These are phyloP conservation scores for Galaxias olidus DNA, from an alignment of 2,797 vertebrate genomes.

Conservation along the genomic window DNA sequence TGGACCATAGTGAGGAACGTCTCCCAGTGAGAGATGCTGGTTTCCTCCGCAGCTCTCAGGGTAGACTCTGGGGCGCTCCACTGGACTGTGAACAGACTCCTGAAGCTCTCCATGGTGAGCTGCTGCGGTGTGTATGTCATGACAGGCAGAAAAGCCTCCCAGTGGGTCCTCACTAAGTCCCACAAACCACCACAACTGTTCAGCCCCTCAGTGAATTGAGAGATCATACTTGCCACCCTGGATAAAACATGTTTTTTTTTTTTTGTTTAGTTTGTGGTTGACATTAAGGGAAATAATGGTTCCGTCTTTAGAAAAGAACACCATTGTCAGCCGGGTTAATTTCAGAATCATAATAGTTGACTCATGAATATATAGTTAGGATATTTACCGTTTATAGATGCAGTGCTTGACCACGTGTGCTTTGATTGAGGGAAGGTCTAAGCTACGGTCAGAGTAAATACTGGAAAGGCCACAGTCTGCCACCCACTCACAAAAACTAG, in stretches of 20 bases:
- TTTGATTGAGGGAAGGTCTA: conserved; percentile 58
- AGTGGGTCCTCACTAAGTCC: conserved; percentile 57
- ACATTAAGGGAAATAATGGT: background rate
- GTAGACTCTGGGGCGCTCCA: conserved; percentile 47
- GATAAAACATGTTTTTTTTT: too few relatives aligned
- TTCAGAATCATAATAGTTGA: too few relatives aligned
- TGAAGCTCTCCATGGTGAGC: conserved; percentile 50
- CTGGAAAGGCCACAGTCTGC: conserved; percentile 58
- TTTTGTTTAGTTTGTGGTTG: too few relatives aligned
- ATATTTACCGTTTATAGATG: conserved; percentile 57
- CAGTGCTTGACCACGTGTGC: conserved; percentile 56
- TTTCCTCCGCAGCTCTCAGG: conserved; percentile 53
- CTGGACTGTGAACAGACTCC: conserved; percentile 53
- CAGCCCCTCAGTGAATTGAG: conserved; percentile 67
- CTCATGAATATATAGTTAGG: background rate
- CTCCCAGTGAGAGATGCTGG: conserved; percentile 58
- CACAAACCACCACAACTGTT: conserved; percentile 71
- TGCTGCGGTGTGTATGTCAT: conserved; percentile 52
- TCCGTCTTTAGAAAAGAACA: conserved; percentile 20
- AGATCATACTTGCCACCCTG: conserved; percentile 68
- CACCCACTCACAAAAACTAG: conserved; percentile 61
- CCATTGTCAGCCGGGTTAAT: too few relatives aligned
- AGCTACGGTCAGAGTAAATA: conserved; percentile 42
- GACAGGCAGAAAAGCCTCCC: conserved; percentile 57
- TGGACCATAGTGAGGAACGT: conserved; percentile 50